phyloP scores from a whole-genome alignment of 2,113 vertebrate genomes.

The Myotis davidii region DNA sequence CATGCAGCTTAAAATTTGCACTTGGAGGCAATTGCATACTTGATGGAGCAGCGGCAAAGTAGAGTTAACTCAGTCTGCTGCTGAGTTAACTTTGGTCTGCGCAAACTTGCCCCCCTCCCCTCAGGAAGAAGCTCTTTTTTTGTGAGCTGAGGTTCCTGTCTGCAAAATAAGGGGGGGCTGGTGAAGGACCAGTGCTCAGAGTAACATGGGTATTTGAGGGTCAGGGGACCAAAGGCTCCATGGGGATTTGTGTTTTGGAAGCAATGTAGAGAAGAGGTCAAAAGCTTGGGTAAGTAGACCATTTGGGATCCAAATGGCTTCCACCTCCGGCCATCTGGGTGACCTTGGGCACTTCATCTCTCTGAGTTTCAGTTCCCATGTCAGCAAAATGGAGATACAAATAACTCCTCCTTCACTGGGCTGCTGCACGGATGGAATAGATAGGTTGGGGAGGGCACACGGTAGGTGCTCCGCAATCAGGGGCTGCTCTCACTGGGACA shows the following conservation, averaged over 20 bases:
- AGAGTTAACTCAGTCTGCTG: background rate
- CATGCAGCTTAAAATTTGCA: background rate
- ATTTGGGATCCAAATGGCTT: background rate
- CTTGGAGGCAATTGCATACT: background rate
- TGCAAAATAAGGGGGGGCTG: background rate
- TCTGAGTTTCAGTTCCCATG: background rate
- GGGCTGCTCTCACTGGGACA: background rate
- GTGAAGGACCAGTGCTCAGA: background rate
- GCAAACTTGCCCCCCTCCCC: background rate
- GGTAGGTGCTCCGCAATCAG: background rate
- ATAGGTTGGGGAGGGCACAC: background rate
- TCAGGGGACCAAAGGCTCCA: background rate
- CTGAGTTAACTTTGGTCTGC: background rate
- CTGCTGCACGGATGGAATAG: background rate
- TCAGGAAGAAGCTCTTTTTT: background rate
- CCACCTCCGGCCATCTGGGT: background rate
- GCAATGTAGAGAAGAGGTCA: background rate
- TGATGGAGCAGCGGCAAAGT: background rate
- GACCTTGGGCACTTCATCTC: background rate
- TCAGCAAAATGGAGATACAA: background rate
- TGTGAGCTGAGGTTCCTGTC: background rate
- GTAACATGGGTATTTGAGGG: background rate
- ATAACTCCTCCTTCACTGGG: background rate
- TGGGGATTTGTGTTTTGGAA: background rate
- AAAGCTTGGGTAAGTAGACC: background rate